These are phyloP conservation scores for Periophthalmus modestus DNA, from an alignment of 2,113 vertebrate genomes.

Conservation along the genomic window DNA sequence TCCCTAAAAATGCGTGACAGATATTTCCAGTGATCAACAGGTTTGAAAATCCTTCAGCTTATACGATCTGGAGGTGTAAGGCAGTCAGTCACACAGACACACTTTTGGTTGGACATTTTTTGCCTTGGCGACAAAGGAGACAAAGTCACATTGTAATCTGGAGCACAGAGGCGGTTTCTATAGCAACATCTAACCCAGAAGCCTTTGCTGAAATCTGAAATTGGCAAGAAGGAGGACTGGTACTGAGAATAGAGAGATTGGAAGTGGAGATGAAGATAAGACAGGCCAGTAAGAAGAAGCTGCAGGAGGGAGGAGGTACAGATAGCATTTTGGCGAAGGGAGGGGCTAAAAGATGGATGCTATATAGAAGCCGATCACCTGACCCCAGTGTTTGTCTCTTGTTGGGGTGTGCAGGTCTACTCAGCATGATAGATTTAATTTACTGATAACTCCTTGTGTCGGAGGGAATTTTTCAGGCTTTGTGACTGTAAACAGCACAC, in stretches of 20 bases:
- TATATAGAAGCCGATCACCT: constrained; percentile 60
- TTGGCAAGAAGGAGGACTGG: constrained; percentile 58
- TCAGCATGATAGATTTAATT: constrained; percentile 71
- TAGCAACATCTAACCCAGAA: constrained; percentile 74
- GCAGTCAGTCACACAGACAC: constrained; percentile 32
- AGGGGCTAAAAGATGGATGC: constrained; percentile 51
- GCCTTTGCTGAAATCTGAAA: constrained; percentile 68
- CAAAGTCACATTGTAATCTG: constrained; percentile 72
- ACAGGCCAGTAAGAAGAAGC: constrained; percentile 39
- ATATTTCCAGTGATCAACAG: constrained; percentile 8
- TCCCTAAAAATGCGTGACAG: too few species aligned
- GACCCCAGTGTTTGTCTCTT: constrained; percentile 68
- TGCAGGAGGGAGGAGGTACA: constrained; percentile 43
- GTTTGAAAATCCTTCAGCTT: constrained; percentile 8
- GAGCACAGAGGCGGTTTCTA: constrained; percentile 73
- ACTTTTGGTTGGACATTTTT: constrained; percentile 43
- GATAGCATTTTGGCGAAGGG: constrained; percentile 45
- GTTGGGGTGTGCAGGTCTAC: constrained; percentile 65
- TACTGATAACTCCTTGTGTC: constrained; percentile 67
- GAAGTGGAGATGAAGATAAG: constrained; percentile 68
- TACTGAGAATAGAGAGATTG: constrained; percentile 53
- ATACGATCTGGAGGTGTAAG: constrained; percentile 22
- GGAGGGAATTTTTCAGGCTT: constrained; percentile 44
- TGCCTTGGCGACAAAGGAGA: constrained; percentile 47
- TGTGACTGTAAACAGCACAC: not conserved